These are phyloP conservation scores for Gymnothorax reevesii DNA, from an alignment of 2,797 vertebrate species.

Conservation along the genomic window DNA sequence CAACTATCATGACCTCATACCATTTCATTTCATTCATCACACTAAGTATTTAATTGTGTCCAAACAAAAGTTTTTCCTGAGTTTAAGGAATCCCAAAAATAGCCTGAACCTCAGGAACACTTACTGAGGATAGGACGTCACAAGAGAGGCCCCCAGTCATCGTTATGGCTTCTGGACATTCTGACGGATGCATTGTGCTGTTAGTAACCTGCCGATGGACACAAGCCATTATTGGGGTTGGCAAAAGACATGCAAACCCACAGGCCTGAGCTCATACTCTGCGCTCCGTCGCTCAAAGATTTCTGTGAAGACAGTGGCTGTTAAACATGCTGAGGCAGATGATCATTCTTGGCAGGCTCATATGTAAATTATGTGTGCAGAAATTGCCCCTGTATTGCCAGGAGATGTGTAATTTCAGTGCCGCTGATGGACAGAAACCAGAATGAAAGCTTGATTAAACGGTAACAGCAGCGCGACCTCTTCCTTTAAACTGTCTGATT, in stretches of 20 bases:
- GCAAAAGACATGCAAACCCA: background rate
- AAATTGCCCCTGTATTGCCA: background rate
- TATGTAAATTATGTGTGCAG: background rate
- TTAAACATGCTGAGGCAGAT: background rate
- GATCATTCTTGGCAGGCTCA: background rate
- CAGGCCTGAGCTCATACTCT: background rate
- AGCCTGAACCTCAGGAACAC: too few relatives aligned
- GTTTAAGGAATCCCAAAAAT: background rate
- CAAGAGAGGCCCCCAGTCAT: too few relatives aligned
- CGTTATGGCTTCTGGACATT: too few relatives aligned
- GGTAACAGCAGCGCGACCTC: background rate
- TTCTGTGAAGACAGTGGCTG: background rate
- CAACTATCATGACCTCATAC: too few relatives aligned
- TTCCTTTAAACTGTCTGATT: background rate
- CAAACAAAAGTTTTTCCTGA: slow-evolving; percentile 1
- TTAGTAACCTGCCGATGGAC: too few relatives aligned
- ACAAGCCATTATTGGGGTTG: too few relatives aligned
- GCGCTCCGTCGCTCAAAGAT: background rate
- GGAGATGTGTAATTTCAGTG: background rate
- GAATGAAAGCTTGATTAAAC: background rate
- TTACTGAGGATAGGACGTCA: too few relatives aligned
- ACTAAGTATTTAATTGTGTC: background rate
- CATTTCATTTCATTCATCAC: too few relatives aligned
- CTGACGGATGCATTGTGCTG: too few relatives aligned
- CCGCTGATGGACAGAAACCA: background rate